phyloP scores from a whole-genome alignment of 2,113 vertebrate genomes.

The Nettapus auritus region DNA sequence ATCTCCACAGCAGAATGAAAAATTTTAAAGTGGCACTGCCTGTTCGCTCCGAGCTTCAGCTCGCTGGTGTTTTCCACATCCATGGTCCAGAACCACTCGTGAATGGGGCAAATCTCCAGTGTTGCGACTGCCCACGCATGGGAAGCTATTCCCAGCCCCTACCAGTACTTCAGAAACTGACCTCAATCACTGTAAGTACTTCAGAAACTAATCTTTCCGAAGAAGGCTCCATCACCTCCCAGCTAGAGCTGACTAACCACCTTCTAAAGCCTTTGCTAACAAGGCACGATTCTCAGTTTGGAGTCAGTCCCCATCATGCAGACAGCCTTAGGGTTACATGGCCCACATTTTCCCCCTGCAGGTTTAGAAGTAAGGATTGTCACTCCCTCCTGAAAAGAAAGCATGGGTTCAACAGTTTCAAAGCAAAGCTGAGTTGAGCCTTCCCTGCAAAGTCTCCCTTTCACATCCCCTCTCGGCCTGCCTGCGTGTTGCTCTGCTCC shows the following conservation, averaged over 20 bases:
- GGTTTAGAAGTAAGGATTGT: neutral
- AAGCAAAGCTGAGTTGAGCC: neutral
- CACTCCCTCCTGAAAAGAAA: neutral
- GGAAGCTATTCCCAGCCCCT: neutral
- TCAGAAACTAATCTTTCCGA: neutral
- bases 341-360: neutral
- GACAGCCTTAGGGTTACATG: neutral
- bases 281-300: neutral
- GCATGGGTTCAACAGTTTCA: neutral
- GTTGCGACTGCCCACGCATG: fast-evolving
- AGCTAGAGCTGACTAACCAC: neutral
- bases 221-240: neutral
- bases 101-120: neutral
- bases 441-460: neutral
- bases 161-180: too few species aligned
- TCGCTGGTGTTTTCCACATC: neutral
- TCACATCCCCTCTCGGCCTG: neutral
- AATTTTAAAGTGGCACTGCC: conserved; percentile 45
- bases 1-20: conserved; percentile 23
- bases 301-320: neutral
- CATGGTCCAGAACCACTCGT: neutral
- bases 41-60: neutral
- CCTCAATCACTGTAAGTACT: neutral
- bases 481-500: neutral
- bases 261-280: neutral